Evolutionary conservation across 2,888 invertebrate genomes (phyloP), one percentile per base, ranked within the genome.

Genomic region (Tuberolachnus salignus): DNA sequence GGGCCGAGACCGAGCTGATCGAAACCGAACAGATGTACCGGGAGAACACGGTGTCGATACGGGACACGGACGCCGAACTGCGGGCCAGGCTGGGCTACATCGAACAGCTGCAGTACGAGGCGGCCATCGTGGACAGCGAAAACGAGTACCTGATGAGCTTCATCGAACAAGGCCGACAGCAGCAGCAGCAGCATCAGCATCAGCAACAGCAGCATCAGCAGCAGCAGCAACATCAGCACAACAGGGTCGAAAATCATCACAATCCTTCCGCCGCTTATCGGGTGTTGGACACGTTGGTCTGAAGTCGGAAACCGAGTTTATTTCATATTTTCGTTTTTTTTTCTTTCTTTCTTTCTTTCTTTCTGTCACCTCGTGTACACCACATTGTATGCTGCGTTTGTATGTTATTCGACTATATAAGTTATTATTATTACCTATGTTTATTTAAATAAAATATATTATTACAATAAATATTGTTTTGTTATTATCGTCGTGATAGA

Each of bases 1-100:
- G 82, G 19, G 82, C 83, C 11, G 85, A 85, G 16, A 59, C 75
- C 21, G 83, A 83, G 61, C 82, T 83, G 19, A 82, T 82, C 21
- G 75, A 73, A 23, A 42, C 53, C 59, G 46, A 74, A 74, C 63
- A 49, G 26, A 59, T 21, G 72, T 51, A 34, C 42, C 59, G 51
- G 21, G 63, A 72, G 44, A 78, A 73, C 44, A 13, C 21, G 19
- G n/a, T 34, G 21, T 14, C 59, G 3, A 34, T 78, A 26, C 55
- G 66, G 1, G 49, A 59, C 42, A 34, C 67, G 1, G 75, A 78
- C 19, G 13, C 19, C n/a, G 63, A 78, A 42, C 34, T 78, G 26
- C 75, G 67, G 2, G 10, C 44, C 26, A 23, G 75, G 26, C 19
- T 67, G 19, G 42, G 59, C 8, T 69, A 59, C 49, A 59, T 78